Percentiles rank a stretch among this genome's conserved stretches.
Conservation (phyloP, 2,797 vertebrate species). For the Ceryle rudis region DNA sequence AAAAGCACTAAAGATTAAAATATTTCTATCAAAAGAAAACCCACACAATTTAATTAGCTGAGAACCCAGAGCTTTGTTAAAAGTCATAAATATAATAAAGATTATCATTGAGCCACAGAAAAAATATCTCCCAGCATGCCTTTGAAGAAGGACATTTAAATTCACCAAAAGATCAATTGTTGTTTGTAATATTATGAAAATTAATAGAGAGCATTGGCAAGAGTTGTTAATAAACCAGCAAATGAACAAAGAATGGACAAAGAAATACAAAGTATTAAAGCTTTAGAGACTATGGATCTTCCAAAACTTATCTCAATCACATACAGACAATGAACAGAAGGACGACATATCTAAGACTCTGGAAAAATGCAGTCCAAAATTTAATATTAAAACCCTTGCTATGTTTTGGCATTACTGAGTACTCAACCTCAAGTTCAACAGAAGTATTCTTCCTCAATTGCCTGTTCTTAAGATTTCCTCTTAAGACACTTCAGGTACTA, state of each 20-base stretch:
- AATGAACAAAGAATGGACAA: not conserved
- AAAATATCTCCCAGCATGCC: slow-evolving; percentile 15
- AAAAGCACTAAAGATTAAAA: slow-evolving; percentile 19
- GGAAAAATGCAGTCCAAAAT: not conserved
- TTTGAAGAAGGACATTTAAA: slow-evolving; percentile 38
- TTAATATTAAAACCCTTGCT: not conserved
- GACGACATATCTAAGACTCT: not conserved
- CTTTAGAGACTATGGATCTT: slow-evolving; percentile 21
- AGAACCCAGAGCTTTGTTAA: slow-evolving; percentile 30
- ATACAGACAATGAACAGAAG: not conserved
- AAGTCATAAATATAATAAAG: slow-evolving; percentile 45
- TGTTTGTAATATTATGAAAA: slow-evolving; percentile 29
- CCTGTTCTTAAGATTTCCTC: not conserved
- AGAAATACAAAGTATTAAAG: slow-evolving; percentile 47
- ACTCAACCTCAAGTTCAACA: not conserved
- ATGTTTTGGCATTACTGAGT: not conserved
- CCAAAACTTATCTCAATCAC: slow-evolving; percentile 42
- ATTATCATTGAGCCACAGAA: slow-evolving; percentile 5
- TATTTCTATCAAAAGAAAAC: not conserved
- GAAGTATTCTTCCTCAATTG: not conserved
- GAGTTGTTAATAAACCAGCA: not conserved
- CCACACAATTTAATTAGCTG: slow-evolving; percentile 38
- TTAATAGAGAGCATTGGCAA: slow-evolving; percentile 38
- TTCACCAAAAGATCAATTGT: slow-evolving; percentile 29
- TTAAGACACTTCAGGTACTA: not conserved